Evolutionary conservation across 2,113 vertebrate genomes (phyloP), one percentile per base, ranked within the genome.

Genomic region (Oncorhynchus masou): DNA sequence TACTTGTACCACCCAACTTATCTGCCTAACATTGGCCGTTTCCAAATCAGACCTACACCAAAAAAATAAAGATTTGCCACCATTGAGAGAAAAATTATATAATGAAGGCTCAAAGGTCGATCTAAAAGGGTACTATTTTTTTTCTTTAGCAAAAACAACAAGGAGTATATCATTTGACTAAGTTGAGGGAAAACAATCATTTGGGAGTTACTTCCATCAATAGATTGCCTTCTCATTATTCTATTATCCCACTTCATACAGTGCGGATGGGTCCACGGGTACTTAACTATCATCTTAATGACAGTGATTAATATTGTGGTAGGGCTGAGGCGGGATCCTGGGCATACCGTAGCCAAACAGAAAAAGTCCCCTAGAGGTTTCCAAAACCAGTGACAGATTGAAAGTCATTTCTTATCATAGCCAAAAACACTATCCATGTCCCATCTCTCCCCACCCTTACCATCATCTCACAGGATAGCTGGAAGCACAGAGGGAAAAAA

Each of bases 231-330:
- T 69, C 68, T 69, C 31, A 70, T 11, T 22, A 70, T 31, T 70
- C 39, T 13, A 29, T 86, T 87, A 88, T 88, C 90, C 84, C 83
- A 91, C 92, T 90, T 93, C 94, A 94, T 92, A 94, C 91, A 92
- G 92, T 92, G 48, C 45, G 68, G 54, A 62, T 11, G 25, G 34
- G 31, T 69, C 31, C 34, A 20, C 34, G 7, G 68, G 20, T 69
- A 45, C 68, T n/a, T 11, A 76, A 74, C 67, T 70, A 81, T 31
- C 67, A 70, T 34, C 70, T 60, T 62, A 92, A 84, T 87, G n/a
- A 75, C 45, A 73, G 74, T 12, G 51, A 69, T 70, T 48, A 24
- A 24, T 22, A 69, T 25, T 27, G 12, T 11, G 25, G 25, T 31
- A 13, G 20, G 90, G 90, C 89, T 88, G 90, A 87, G 90, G 87